Percentiles rank a stretch among this genome's conserved stretches.
These are phyloP conservation scores for Nasonia longicornis DNA, from an alignment of 1,140 invertebrate genomes.

Conservation along the genomic window DNA sequence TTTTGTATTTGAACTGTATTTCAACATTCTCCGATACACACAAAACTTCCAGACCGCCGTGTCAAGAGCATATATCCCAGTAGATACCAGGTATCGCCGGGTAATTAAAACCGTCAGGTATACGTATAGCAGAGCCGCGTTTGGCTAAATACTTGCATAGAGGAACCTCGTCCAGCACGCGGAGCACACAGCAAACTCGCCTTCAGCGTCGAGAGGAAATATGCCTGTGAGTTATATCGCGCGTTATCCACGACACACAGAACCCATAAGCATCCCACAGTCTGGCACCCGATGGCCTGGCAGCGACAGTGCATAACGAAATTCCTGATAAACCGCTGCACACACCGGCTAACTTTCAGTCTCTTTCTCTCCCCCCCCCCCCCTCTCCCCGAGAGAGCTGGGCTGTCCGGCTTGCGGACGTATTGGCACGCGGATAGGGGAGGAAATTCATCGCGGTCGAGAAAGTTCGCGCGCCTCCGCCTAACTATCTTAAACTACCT, in stretches of 20 bases:
- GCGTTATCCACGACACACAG: not conserved
- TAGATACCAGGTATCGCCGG: not conserved
- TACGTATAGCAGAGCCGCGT: not conserved
- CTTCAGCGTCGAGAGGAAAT: not conserved
- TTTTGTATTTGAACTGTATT: too few relatives aligned
- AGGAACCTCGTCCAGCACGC: not conserved
- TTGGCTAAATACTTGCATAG: not conserved
- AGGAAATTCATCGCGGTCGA: slow-evolving; percentile 56
- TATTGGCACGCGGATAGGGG: slow-evolving; percentile 44
- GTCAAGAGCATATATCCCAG: not conserved
- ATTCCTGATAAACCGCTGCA: slow-evolving; percentile 53
- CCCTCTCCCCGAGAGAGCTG: too few relatives aligned
- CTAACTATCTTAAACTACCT: slow-evolving; percentile 59
- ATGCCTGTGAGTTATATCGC: slow-evolving; percentile 26
- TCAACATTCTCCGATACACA: too few relatives aligned
- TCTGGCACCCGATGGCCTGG: not conserved
- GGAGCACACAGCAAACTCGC: not conserved
- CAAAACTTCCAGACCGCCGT: not conserved
- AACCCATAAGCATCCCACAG: not conserved
- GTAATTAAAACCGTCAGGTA: not conserved
- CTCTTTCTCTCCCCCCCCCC: slow-evolving; percentile 41
- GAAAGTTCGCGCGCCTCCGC: not conserved
- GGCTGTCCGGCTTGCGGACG: slow-evolving; percentile 31
- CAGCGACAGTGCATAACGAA: slow-evolving; percentile 34
- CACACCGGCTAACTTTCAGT: slow-evolving; percentile 49